phyloP scores from a whole-genome alignment of 1,140 invertebrate genomes.

The Procambarus clarkii region DNA sequence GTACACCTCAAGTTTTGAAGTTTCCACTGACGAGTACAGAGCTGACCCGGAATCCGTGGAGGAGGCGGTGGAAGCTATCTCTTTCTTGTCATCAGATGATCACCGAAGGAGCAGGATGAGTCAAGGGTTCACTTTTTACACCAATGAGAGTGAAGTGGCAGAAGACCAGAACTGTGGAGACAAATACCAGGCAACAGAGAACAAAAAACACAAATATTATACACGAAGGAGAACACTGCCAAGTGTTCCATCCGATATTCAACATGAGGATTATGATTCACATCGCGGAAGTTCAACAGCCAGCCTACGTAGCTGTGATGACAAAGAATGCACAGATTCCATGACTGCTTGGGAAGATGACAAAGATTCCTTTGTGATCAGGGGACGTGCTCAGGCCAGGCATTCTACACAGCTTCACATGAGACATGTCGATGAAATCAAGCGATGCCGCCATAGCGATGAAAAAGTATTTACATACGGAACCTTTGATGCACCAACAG shows the following conservation, averaged over 20 bases:
- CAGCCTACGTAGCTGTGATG: neutral
- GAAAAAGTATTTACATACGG: neutral
- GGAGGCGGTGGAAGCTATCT: conserved; percentile 55
- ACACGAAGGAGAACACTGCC: conserved; percentile 14
- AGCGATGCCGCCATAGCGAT: neutral
- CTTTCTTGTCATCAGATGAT: conserved; percentile 20
- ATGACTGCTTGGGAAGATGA: neutral
- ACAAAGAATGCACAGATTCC: neutral
- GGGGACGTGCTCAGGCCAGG: conserved; percentile 6
- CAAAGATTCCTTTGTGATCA: neutral
- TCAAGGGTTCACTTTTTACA: neutral
- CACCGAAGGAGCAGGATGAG: neutral
- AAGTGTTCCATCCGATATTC: conserved; percentile 28
- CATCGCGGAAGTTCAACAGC: neutral
- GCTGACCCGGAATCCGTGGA: conserved; percentile 26
- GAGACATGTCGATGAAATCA: conserved; percentile 26
- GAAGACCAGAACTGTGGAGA: neutral
- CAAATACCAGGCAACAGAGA: neutral
- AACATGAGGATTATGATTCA: neutral
- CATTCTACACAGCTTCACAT: neutral
- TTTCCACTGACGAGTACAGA: conserved; percentile 32
- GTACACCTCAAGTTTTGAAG: conserved; percentile 24
- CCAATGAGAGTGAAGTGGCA: neutral
- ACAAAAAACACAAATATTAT: neutral
- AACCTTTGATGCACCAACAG: conserved; percentile 4